Base-by-base conservation (phyloP, 2,797 vertebrate species). In the Sebastes jordani region DNA sequence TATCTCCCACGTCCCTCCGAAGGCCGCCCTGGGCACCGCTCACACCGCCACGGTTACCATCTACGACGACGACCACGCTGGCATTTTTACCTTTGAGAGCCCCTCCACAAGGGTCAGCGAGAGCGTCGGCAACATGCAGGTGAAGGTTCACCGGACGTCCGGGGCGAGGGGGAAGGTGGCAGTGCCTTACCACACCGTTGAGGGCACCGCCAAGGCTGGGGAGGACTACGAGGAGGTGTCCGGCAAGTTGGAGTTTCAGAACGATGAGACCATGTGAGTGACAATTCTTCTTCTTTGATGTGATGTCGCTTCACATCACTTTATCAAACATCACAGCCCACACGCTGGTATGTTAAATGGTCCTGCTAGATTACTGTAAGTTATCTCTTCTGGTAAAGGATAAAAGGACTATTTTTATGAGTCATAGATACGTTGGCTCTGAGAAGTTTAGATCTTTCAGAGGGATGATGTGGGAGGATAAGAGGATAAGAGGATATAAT, bases 241-340 rank as follows among this genome's bases (percentile, higher is more conserved):
- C 0, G 97, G 97, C 30, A 97, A 97, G 82, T 93, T 97, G 91
- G 96, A 97, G 90, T 97, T 97, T 79, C 96, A 96, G 86, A 97
- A 97, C 14, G 97, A 97, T 13, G 97, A 97, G 90, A 97, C 96
- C 84, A 96, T 97, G 97, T 97, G 90, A 97, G 97, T 95, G 72
- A 55, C 20, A 49, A 7, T 56, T 62, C 25, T 9, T 72, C 29
- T 42, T 52, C 52, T 46, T 55, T 55, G 16, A 69, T 29, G 54
- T 55, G 10, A 66, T 22, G 22, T 68, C 20, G 59, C 68, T 86
- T 84, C 71, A 78, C 67, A 67, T 90, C 36, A 54, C 74, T 89
- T 81, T 55, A 80, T 88, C 80, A 85, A 90, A 84, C 78, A 84
- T 82, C 56, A 29, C 84, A 84, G 30, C 90, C 88, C 83, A 90